These are phyloP conservation scores for Rana temporaria DNA, from an alignment of 2,113 vertebrate species.

Conservation along the genomic window DNA sequence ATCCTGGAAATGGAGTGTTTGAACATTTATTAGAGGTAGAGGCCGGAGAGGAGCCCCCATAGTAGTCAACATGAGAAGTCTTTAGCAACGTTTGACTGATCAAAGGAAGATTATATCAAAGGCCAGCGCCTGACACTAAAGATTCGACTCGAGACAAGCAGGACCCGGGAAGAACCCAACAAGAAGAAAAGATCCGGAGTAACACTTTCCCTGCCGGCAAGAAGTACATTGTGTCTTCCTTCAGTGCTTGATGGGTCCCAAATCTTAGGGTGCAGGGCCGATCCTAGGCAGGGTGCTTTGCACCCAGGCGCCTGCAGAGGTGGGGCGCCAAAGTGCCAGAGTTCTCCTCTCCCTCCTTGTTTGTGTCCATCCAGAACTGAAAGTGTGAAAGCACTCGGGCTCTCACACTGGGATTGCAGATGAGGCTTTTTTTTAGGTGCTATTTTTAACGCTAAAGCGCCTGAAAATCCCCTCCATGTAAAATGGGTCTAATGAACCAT, in stretches of 20 bases:
- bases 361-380: too few species aligned
- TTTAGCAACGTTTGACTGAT: slow-evolving; percentile 54
- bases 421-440: too few species aligned
- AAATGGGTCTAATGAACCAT: too few species aligned
- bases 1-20: background rate
- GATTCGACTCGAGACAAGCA: slow-evolving; percentile 50
- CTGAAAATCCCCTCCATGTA: too few species aligned
- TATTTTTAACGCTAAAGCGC: too few species aligned
- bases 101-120: slow-evolving; percentile 65
- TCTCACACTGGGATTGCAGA: too few species aligned
- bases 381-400: too few species aligned
- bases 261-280: slow-evolving; percentile 28
- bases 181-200: background rate
- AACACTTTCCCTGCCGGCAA: background rate
- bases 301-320: too few species aligned
- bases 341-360: too few species aligned
- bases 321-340: too few species aligned
- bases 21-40: slow-evolving; percentile 37
- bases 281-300: too few species aligned
- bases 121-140: slow-evolving; percentile 54
- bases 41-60: slow-evolving; percentile 45
- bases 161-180: background rate
- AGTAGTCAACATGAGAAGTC: slow-evolving; percentile 56
- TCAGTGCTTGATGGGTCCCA: background rate
- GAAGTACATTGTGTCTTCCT: background rate